These are phyloP conservation scores for Malacoraja senta DNA, from an alignment of 2,797 vertebrate genomes.

Conservation along the genomic window DNA sequence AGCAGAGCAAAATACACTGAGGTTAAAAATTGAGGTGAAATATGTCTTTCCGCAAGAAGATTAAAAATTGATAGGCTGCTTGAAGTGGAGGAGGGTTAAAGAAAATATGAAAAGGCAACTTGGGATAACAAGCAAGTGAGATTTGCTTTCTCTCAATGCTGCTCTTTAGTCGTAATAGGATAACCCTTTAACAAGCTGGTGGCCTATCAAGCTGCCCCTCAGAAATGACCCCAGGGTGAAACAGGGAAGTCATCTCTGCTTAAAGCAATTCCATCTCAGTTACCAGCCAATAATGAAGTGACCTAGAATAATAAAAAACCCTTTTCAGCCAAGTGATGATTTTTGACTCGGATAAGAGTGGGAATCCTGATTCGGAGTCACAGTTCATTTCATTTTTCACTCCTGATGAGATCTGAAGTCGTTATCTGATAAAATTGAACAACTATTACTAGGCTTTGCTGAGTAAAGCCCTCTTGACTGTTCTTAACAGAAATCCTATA, in stretches of 20 bases:
- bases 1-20: constrained; percentile 55
- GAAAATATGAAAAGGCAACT: constrained; percentile 59
- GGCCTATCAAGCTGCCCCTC: constrained; percentile 98
- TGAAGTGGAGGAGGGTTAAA: constrained; percentile 56
- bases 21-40: constrained; percentile 67
- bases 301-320: constrained; percentile 99
- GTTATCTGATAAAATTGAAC: constrained; percentile 99
- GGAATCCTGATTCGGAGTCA: constrained; percentile 98
- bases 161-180: constrained; percentile 99
- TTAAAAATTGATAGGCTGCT: constrained; percentile 76
- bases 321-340: constrained; percentile 89
- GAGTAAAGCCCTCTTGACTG: constrained; percentile 88
- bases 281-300: constrained; percentile 98
- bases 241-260: constrained; percentile 88
- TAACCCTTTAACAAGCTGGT: constrained; percentile 92
- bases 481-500: constrained; percentile 99
- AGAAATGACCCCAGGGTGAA: constrained; percentile 95
- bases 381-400: constrained; percentile 99
- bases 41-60: constrained; percentile 72
- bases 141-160: constrained; percentile 97
- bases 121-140: constrained; percentile 77
- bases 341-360: constrained; percentile 94
- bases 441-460: constrained; percentile 96
- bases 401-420: constrained; percentile 98
- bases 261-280: constrained; percentile 84